These are phyloP conservation scores for Todiramphus chloris DNA, from an alignment of 2,113 vertebrate genomes.

Conservation along the genomic window DNA sequence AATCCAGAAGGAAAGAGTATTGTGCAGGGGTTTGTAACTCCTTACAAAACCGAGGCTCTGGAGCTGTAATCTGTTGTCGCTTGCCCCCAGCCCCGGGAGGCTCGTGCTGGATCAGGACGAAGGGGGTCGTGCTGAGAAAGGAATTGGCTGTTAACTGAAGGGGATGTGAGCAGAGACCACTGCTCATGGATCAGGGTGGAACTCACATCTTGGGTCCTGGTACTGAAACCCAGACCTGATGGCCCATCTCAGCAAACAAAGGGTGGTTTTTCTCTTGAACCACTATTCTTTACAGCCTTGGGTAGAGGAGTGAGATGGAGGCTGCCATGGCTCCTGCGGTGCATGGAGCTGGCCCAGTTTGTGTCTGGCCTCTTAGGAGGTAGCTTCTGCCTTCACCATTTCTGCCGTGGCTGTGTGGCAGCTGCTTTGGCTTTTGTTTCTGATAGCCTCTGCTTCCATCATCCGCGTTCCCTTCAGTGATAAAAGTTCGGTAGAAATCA, in stretches of 20 bases:
- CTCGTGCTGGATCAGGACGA: neutral
- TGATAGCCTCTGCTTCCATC: neutral
- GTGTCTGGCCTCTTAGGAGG: neutral
- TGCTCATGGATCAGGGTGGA: neutral
- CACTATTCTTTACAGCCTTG: too few relatives aligned
- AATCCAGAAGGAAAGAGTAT: constrained; percentile 34
- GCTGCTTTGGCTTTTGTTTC: neutral
- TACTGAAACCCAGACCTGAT: neutral
- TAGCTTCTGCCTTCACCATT: neutral
- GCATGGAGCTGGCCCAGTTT: neutral
- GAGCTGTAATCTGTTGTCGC: neutral
- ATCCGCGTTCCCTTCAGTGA: neutral
- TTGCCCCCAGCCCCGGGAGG: neutral
- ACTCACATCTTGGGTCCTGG: neutral
- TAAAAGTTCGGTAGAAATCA: neutral
- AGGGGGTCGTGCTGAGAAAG: neutral
- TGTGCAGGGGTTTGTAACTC: neutral
- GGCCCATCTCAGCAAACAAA: neutral
- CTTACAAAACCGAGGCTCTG: neutral
- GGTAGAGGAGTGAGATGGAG: neutral
- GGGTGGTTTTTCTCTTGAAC: neutral
- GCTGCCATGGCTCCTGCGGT: neutral
- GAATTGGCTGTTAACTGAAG: neutral
- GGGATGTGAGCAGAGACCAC: neutral
- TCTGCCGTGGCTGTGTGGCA: neutral